Evolutionary conservation across 2,113 vertebrate genomes (phyloP).

Genomic region (Petromus typicus): DNA sequence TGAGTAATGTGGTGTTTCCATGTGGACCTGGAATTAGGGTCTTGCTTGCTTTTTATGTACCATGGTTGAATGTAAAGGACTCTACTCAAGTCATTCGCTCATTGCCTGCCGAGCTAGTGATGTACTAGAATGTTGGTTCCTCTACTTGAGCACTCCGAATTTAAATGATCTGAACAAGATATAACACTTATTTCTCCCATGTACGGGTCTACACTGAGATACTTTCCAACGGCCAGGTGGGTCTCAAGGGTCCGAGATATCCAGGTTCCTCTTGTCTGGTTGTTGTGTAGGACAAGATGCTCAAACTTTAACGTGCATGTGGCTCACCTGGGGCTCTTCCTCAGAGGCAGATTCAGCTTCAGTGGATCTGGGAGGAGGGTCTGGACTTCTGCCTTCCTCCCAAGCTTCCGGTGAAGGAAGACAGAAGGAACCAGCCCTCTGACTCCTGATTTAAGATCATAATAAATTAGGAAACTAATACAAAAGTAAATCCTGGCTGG

Average conservation of each 20-base stretch:
- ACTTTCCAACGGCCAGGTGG: not conserved
- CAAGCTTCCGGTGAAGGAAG: not conserved
- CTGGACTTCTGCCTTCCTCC: not conserved
- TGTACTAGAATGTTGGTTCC: not conserved
- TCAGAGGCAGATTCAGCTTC: not conserved
- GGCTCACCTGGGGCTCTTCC: not conserved
- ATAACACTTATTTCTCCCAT: not conserved
- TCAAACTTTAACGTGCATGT: not conserved
- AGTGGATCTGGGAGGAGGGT: not conserved
- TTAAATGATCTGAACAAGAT: conserved; percentile 32
- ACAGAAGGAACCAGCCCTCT: not conserved
- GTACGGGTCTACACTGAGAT: not conserved
- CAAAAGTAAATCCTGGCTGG: not conserved
- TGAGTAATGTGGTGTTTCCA: not conserved
- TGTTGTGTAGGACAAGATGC: not conserved
- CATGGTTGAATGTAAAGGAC: not conserved
- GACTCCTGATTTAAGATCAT: not conserved
- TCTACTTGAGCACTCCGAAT: not conserved
- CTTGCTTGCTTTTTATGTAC: not conserved
- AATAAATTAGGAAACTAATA: not conserved
- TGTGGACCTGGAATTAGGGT: not conserved
- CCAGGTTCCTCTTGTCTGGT: not conserved
- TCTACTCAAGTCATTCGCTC: not conserved
- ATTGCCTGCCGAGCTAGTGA: not conserved
- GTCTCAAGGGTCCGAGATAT: not conserved